Evolutionary conservation across 2,888 invertebrate species (phyloP).

Genomic region (Ischnura elegans): DNA sequence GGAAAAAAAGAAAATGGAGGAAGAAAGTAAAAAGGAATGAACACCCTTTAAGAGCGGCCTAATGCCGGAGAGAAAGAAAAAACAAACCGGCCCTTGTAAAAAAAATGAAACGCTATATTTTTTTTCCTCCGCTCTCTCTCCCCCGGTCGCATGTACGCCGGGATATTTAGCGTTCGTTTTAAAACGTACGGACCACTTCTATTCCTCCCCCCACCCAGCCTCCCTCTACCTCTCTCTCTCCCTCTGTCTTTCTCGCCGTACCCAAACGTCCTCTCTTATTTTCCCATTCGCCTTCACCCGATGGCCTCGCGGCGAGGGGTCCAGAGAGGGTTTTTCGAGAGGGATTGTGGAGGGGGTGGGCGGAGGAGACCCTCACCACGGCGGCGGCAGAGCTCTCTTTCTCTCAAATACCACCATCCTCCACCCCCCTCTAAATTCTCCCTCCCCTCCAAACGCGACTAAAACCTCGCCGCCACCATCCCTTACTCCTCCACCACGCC

Average conservation of each 20-base stretch:
- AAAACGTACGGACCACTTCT: slow-evolving; percentile 65
- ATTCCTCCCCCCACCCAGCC: slow-evolving; percentile 6
- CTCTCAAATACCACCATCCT: not conserved
- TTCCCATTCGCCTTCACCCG: slow-evolving; percentile 61
- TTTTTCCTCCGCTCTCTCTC: not conserved
- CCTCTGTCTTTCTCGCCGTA: not conserved
- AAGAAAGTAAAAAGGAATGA: slow-evolving; percentile 42
- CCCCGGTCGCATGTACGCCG: not conserved
- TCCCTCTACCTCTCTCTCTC: not conserved
- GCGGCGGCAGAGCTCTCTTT: not conserved
- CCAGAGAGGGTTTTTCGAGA: not conserved
- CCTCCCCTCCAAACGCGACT: not conserved
- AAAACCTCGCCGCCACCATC: not conserved
- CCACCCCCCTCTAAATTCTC: slow-evolving; percentile 55
- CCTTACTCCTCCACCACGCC: not conserved
- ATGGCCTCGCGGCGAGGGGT: slow-evolving; percentile 37
- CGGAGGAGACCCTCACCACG: slow-evolving; percentile 41
- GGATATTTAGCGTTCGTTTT: slow-evolving; percentile 64
- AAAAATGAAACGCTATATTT: not conserved
- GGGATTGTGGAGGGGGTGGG: not conserved
- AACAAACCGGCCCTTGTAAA: slow-evolving; percentile 50
- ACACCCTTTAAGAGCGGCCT: slow-evolving; percentile 44
- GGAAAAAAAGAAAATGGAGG: not conserved
- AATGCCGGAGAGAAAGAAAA: slow-evolving; percentile 35
- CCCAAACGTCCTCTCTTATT: slow-evolving; percentile 14